Percentiles rank a stretch among this genome's conserved stretches.
phyloP scores from a whole-genome alignment of 2,888 invertebrate genomes.

The Uloborus plumipes region DNA sequence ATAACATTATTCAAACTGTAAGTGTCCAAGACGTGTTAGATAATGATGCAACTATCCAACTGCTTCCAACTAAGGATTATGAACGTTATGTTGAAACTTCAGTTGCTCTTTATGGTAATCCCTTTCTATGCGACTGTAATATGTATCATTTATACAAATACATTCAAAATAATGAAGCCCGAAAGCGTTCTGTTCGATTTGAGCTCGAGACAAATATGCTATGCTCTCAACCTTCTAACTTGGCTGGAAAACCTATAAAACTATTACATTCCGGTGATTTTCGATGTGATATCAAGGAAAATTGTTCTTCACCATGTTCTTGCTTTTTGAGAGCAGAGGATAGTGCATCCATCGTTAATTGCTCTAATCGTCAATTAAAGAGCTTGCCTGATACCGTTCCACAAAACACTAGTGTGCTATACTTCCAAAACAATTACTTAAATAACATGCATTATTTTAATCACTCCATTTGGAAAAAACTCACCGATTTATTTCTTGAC shows the following conservation, averaged over 20 bases:
- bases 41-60: slow-evolving; percentile 20
- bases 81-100: slow-evolving; percentile 29
- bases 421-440: slow-evolving; percentile 43
- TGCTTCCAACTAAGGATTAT: slow-evolving; percentile 34
- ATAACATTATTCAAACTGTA: slow-evolving; percentile 54
- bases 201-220: slow-evolving; percentile 20
- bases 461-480: slow-evolving; percentile 36
- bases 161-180: slow-evolving; percentile 15
- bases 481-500: slow-evolving; percentile 64
- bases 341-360: slow-evolving; percentile 47
- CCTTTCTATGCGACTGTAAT: slow-evolving; percentile 63
- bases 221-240: slow-evolving; percentile 27
- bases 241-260: slow-evolving; percentile 17
- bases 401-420: slow-evolving; percentile 38
- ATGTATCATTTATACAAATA: slow-evolving; percentile 58
- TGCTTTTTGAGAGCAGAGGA: slow-evolving; percentile 55
- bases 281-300: slow-evolving; percentile 48
- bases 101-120: slow-evolving; percentile 41
- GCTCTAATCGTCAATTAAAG: slow-evolving; percentile 33
- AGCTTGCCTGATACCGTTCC: slow-evolving; percentile 36
- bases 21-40: slow-evolving; percentile 12
- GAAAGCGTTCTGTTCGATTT: slow-evolving; percentile 27
- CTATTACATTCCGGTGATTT: slow-evolving; percentile 32
- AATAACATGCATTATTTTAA: slow-evolving; percentile 38
- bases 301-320: slow-evolving; percentile 51